These are phyloP conservation scores for Mesoclemmys tuberculata DNA, from an alignment of 2,113 vertebrate genomes.

Conservation along the genomic window DNA sequence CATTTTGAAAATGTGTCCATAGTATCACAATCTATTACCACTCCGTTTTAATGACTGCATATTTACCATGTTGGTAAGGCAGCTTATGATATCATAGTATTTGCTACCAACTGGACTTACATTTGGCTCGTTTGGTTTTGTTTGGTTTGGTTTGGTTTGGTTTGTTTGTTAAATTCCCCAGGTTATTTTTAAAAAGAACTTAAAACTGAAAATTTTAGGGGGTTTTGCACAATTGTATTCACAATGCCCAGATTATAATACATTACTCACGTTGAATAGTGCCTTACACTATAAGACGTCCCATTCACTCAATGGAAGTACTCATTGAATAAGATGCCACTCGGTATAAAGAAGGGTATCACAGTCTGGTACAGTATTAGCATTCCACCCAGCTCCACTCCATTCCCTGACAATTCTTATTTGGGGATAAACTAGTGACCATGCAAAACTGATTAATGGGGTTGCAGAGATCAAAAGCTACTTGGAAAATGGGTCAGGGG, in stretches of 20 bases:
- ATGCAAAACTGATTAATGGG: not conserved
- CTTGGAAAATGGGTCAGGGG: not conserved
- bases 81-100: not conserved
- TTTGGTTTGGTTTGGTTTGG: not conserved
- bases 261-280: not conserved
- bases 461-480: not conserved
- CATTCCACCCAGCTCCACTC: not conserved
- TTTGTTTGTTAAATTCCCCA: not conserved
- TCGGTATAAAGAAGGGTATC: not conserved
- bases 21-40: not conserved
- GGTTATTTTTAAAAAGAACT: not conserved
- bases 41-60: not conserved
- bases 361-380: not conserved
- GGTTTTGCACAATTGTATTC: not conserved
- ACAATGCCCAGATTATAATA: not conserved
- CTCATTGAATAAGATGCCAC: not conserved
- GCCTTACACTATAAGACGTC: not conserved
- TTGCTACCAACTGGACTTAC: not conserved
- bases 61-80: fast-evolving
- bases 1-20: not conserved
- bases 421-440: not conserved
- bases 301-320: not conserved
- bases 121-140: not conserved
- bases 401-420: not conserved
- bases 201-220: not conserved